Evolutionary conservation across 2,888 invertebrate genomes (phyloP).

Genomic region (Eristalis arbustorum): DNA sequence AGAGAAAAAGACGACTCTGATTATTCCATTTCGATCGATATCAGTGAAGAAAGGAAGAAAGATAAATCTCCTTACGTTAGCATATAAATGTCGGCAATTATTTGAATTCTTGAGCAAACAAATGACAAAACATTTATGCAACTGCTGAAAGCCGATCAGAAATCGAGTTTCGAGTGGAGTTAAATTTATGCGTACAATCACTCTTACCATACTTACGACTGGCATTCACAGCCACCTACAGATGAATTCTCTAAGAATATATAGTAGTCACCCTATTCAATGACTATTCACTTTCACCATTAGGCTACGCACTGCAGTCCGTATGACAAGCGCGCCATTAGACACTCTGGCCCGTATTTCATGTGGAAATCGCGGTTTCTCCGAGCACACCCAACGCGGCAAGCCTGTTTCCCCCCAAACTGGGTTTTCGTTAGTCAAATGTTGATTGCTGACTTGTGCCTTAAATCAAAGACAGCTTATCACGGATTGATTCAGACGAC

Average conservation of each 20-base stretch:
- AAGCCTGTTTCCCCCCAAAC: background rate
- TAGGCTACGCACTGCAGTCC: background rate
- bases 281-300: background rate
- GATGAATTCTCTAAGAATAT: background rate
- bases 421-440: background rate
- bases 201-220: too few relatives aligned
- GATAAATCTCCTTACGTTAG: too few relatives aligned
- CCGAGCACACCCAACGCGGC: background rate
- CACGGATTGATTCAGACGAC: background rate
- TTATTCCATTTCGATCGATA: too few relatives aligned
- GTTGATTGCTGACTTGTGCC: background rate
- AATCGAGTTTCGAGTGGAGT: too few relatives aligned
- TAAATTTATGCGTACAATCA: too few relatives aligned
- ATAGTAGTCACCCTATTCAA: background rate
- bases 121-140: too few relatives aligned
- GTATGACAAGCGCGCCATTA: background rate
- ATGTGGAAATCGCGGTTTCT: background rate
- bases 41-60: too few relatives aligned
- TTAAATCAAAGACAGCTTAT: background rate
- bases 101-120: too few relatives aligned
- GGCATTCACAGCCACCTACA: background rate
- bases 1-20: too few relatives aligned
- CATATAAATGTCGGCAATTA: too few relatives aligned
- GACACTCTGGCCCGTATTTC: background rate
- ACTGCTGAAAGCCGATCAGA: too few relatives aligned